Percentiles rank a stretch among this genome's conserved stretches.
phyloP scores from a whole-genome alignment of 30 jellyfish, hydroid and myxozoan species.

The Cassiopea andromeda region DNA sequence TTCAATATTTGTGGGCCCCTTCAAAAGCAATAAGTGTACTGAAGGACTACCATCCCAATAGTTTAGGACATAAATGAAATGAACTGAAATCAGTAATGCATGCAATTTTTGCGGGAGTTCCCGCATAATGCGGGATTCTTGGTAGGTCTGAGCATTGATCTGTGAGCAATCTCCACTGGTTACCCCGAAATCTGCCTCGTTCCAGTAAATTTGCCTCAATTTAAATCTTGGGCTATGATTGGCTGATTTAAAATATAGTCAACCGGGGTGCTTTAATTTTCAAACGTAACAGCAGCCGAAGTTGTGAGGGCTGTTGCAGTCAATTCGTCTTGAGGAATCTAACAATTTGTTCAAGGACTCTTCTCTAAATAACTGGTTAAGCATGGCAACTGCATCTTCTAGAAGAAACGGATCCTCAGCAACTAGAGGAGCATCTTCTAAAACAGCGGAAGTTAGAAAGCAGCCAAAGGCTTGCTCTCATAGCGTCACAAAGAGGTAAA shows the following conservation, averaged over 20 bases:
- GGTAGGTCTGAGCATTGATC: no score
- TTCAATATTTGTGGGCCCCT: no score
- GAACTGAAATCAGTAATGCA: no score
- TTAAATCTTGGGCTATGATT: constrained; percentile 23
- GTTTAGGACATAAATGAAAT: no score
- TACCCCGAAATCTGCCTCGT: no score
- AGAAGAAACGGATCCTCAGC: constrained; percentile 30
- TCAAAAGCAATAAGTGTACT: no score
- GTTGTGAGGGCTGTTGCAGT: background rate
- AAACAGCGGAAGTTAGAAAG: constrained; percentile 30
- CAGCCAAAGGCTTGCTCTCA: constrained; percentile 58
- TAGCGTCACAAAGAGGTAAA: constrained; percentile 66
- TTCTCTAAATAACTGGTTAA: background rate
- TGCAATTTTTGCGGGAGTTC: no score
- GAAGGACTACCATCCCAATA: no score
- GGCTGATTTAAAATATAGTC: constrained; percentile 63
- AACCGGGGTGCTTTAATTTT: constrained; percentile 41
- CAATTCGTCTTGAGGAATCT: no score
- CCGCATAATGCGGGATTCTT: no score
- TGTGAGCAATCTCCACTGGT: no score
- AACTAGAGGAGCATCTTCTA: constrained; percentile 34
- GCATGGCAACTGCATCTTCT: constrained; percentile 59
- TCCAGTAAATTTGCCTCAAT: constrained; percentile 7
- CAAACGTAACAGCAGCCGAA: background rate
- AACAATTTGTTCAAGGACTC: no score